A percentile compares a stretch with the other conserved stretches of the same genome.
Conservation (phyloP, 2,888 invertebrate species). For the Drepana falcataria region DNA sequence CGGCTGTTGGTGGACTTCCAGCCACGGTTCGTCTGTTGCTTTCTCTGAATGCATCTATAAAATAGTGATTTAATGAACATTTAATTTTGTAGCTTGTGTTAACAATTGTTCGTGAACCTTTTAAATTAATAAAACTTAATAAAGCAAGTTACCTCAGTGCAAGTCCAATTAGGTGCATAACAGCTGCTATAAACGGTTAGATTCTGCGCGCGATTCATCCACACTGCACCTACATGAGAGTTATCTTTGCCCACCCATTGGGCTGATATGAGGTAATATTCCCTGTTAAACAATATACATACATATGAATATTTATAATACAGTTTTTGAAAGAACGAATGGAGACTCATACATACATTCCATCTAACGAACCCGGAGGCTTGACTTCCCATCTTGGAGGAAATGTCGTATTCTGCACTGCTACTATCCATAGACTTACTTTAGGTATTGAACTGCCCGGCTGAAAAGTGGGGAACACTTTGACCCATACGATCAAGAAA, state of each 20-base stretch:
- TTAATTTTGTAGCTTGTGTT: too few relatives aligned
- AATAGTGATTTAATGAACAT: background rate
- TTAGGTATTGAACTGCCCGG: slow-evolving; percentile 93
- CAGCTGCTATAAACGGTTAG: slow-evolving; percentile 92
- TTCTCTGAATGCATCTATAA: slow-evolving; percentile 88
- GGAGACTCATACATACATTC: slow-evolving; percentile 82
- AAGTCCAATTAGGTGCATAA: slow-evolving; percentile 88
- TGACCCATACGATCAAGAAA: too few relatives aligned
- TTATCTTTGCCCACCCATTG: slow-evolving; percentile 91
- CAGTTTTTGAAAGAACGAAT: too few relatives aligned
- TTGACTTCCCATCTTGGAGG: slow-evolving; percentile 82
- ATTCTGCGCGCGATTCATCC: slow-evolving; percentile 97
- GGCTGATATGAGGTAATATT: slow-evolving; percentile 94
- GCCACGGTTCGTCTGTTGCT: slow-evolving; percentile 90
- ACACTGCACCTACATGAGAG: slow-evolving; percentile 89
- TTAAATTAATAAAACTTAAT: background rate
- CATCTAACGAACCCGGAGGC: slow-evolving; percentile 86
- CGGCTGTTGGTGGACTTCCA: slow-evolving; percentile 90
- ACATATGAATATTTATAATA: background rate
- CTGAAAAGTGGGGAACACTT: slow-evolving; percentile 52
- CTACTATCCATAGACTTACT: slow-evolving; percentile 89
- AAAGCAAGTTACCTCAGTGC: slow-evolving; percentile 82
- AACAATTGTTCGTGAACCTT: too few relatives aligned
- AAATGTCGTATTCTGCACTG: slow-evolving; percentile 83
- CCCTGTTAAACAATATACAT: slow-evolving; percentile 76